phyloP scores from a whole-genome alignment of 2,797 vertebrate genomes.

The Alca torda region DNA sequence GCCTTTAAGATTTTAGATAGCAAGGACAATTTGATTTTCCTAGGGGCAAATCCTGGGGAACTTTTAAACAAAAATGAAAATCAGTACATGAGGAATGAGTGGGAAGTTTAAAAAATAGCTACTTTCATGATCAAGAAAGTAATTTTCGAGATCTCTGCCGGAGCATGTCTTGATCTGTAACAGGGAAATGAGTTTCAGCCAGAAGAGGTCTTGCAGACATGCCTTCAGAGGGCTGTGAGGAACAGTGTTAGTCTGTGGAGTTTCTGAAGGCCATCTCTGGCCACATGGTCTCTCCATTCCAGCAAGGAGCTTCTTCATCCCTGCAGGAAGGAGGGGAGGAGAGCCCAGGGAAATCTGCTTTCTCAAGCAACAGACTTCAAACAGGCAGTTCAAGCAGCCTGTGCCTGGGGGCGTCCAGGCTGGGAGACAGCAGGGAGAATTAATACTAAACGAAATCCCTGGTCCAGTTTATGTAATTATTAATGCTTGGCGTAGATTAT shows the following conservation, averaged over 20 bases:
- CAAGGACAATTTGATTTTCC: neutral
- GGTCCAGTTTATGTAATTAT: neutral
- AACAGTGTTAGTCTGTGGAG: neutral
- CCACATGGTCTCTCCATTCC: neutral
- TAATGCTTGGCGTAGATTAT: neutral
- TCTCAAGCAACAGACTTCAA: neutral
- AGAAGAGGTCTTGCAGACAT: neutral
- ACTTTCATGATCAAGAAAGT: neutral
- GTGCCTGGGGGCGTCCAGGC: neutral
- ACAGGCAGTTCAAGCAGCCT: neutral
- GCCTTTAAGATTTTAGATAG: neutral
- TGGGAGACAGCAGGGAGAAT: neutral
- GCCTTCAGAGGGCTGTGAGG: neutral
- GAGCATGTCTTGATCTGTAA: neutral
- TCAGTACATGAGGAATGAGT: neutral
- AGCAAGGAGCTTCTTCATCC: neutral
- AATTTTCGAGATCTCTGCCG: neutral
- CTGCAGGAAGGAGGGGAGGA: neutral
- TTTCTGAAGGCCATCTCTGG: neutral
- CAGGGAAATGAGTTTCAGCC: neutral
- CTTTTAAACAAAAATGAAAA: neutral
- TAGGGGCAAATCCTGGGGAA: neutral
- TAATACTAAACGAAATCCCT: neutral
- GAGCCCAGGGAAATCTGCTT: neutral
- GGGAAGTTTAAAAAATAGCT: neutral